phyloP scores from a whole-genome alignment of 2,113 vertebrate genomes.

The Prionailurus bengalensis region DNA sequence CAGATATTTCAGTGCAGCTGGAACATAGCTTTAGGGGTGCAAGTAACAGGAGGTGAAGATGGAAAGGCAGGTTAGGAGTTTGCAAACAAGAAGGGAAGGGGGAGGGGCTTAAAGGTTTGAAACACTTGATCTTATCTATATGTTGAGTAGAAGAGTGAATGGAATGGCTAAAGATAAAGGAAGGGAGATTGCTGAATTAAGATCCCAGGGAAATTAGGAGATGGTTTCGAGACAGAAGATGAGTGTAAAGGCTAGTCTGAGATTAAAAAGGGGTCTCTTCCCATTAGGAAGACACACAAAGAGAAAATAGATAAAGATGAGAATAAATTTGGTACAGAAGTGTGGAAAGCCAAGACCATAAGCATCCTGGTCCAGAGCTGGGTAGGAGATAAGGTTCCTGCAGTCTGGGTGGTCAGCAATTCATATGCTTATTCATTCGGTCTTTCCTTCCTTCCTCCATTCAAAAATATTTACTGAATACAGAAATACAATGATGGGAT shows the following conservation, averaged over 20 bases:
- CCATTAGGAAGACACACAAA: background rate
- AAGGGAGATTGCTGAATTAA: background rate
- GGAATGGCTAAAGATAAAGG: background rate
- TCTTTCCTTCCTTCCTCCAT: background rate
- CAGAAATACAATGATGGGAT: background rate
- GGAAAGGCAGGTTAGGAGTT: background rate
- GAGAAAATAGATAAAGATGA: background rate
- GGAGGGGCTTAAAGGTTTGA: background rate
- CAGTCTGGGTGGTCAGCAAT: background rate
- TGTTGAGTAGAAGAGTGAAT: background rate
- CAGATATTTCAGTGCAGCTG: background rate
- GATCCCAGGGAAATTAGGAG: background rate
- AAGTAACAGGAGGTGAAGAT: background rate
- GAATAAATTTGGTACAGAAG: background rate
- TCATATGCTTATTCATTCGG: background rate
- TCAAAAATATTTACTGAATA: slow-evolving; percentile 1
- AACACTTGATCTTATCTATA: background rate
- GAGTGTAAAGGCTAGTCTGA: background rate
- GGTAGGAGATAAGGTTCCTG: background rate
- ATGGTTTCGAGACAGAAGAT: background rate
- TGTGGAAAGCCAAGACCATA: background rate
- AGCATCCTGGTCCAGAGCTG: background rate
- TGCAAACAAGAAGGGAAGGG: background rate
- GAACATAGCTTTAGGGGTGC: background rate
- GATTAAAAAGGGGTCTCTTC: background rate